A percentile compares a stretch with the other conserved stretches of the same genome.
phyloP scores from a whole-genome alignment of 1,140 invertebrate species.

The Cryptotermes secundus region DNA sequence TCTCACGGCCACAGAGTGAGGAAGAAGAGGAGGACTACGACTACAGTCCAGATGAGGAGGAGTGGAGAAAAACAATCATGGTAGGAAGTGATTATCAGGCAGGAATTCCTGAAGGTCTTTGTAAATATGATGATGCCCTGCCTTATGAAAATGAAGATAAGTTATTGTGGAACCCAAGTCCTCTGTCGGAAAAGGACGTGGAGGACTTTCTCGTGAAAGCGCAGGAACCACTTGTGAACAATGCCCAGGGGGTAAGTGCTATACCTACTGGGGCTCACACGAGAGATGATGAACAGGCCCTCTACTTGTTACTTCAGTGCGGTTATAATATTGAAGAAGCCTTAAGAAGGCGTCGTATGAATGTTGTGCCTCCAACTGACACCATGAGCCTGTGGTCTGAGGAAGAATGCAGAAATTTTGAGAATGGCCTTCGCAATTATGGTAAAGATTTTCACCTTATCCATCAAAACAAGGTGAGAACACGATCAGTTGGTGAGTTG shows the following conservation, averaged over 20 bases:
- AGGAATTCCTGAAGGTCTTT: constrained; percentile 86
- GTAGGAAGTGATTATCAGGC: constrained; percentile 94
- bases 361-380: constrained; percentile 68
- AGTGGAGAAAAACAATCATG: constrained; percentile 78
- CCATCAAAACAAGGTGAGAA: constrained; percentile 90
- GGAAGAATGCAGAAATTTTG: constrained; percentile 96
- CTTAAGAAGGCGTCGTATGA: constrained; percentile 77
- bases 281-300: constrained; percentile 91
- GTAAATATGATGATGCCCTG: constrained; percentile 86
- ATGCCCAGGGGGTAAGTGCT: constrained; percentile 55
- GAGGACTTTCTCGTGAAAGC: constrained; percentile 80
- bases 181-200: constrained; percentile 69
- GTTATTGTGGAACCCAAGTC: constrained; percentile 86
- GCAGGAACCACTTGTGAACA: constrained; percentile 52
- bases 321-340: constrained; percentile 94
- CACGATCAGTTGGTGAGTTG: constrained; percentile 92
- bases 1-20: constrained; percentile 63
- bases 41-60: constrained; percentile 45
- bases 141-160: constrained; percentile 97
- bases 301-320: constrained; percentile 90
- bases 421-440: constrained; percentile 86
- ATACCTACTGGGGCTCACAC: constrained; percentile 77
- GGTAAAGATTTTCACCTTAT: constrained; percentile 97
- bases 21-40: constrained; percentile 56
- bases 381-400: constrained; percentile 92